phyloP scores from a whole-genome alignment of 2,113 vertebrate genomes.

The Neotoma lepida region DNA sequence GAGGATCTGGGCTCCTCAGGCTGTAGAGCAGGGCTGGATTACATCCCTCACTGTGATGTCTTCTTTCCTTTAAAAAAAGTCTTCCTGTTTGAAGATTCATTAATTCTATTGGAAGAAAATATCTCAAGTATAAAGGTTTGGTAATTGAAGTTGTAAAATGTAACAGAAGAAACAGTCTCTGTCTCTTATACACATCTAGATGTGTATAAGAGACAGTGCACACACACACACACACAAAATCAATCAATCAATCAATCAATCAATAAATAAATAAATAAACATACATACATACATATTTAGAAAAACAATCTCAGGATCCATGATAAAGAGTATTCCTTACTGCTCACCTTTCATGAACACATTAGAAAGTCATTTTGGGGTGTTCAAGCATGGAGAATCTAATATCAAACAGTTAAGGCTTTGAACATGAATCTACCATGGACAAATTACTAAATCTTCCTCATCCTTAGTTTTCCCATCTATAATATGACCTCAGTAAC shows the following conservation, averaged over 20 bases:
- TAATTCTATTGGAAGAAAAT: conserved; percentile 30
- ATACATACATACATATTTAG: neutral
- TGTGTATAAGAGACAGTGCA: too few species aligned
- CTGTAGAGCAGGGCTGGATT: too few species aligned
- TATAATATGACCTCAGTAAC: neutral
- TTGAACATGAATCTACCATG: neutral
- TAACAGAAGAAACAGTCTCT: conserved; percentile 29
- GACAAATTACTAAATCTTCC: neutral
- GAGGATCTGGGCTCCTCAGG: neutral
- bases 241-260: neutral
- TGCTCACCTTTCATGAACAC: neutral
- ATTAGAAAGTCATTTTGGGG: neutral
- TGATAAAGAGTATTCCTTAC: neutral
- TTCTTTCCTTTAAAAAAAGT: neutral
- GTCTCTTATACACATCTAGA: too few species aligned
- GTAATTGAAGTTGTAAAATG: neutral
- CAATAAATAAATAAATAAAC: neutral
- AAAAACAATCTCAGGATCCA: neutral
- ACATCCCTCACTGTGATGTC: neutral
- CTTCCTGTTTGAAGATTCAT: conserved; percentile 29
- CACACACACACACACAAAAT: neutral
- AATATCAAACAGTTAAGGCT: neutral
- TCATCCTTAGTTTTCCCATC: neutral
- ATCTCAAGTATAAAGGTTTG: conserved; percentile 6
- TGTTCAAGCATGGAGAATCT: neutral